These are phyloP conservation scores for Fregetta grallaria DNA, from an alignment of 2,113 vertebrate genomes.

Conservation along the genomic window DNA sequence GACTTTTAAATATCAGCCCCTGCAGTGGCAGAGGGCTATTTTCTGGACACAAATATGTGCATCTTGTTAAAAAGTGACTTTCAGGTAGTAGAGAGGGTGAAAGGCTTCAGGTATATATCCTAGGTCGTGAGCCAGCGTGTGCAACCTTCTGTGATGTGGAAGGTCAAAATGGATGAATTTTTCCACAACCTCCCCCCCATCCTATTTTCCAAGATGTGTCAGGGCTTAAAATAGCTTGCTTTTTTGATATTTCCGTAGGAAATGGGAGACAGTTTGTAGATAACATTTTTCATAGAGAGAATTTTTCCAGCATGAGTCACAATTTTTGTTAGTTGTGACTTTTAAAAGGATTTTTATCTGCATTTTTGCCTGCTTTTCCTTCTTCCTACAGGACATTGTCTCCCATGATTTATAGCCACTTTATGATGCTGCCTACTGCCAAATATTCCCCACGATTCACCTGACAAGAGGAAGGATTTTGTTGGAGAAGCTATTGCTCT, in stretches of 20 bases:
- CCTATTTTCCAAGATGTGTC: constrained; percentile 10
- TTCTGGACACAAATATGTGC: constrained; percentile 30
- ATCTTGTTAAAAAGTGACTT: constrained; percentile 46
- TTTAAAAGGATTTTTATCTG: constrained; percentile 32
- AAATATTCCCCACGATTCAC: background rate
- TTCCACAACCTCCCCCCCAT: background rate
- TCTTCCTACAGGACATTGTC: constrained; percentile 49
- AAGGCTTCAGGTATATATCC: background rate
- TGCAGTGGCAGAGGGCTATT: background rate
- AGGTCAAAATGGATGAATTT: constrained; percentile 3
- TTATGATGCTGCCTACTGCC: background rate
- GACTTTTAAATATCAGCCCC: constrained; percentile 42
- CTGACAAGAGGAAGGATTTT: constrained; percentile 37
- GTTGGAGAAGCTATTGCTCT: background rate
- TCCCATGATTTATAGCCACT: constrained; percentile 19
- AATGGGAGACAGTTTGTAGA: background rate
- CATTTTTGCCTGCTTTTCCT: constrained; percentile 15
- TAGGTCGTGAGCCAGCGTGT: background rate
- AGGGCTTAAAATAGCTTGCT: constrained; percentile 31
- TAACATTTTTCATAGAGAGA: background rate
- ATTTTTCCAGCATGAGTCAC: constrained; percentile 38
- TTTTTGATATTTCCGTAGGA: constrained; percentile 32
- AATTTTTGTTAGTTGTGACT: background rate
- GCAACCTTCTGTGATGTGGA: background rate
- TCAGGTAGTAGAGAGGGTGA: background rate